Conservation (phyloP, 2,797 vertebrate species). For the Artibeus lituratus region DNA sequence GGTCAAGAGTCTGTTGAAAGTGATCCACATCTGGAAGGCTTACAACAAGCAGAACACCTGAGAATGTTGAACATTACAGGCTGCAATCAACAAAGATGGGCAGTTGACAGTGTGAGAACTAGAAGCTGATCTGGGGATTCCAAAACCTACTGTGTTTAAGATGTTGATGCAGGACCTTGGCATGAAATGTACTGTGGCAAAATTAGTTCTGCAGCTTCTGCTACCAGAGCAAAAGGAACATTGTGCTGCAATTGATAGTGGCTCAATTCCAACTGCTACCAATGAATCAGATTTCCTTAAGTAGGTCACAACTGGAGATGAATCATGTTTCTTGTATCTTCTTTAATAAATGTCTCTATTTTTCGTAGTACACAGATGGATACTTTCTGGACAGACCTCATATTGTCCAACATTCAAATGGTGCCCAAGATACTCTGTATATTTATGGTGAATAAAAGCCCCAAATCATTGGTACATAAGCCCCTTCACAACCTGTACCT, state of each 20-base stretch:
- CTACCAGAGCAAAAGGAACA: not conserved
- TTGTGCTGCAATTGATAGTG: not conserved
- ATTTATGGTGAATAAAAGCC: not conserved
- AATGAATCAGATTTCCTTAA: no score
- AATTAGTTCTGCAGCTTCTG: not conserved
- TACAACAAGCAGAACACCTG: not conserved
- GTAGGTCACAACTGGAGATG: no score
- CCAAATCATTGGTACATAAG: not conserved
- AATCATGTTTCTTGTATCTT: no score
- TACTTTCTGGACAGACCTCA: no score
- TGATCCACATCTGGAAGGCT: not conserved
- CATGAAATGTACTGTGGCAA: not conserved
- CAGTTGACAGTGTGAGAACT: not conserved
- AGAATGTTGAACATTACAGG: not conserved
- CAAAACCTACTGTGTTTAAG: not conserved
- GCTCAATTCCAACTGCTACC: no score
- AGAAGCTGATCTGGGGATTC: not conserved
- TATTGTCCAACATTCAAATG: not conserved
- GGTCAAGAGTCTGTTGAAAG: not conserved
- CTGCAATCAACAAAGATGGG: not conserved
- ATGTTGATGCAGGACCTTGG: not conserved
- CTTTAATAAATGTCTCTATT: no score
- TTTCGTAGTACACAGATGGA: no score
- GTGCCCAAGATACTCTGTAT: not conserved
- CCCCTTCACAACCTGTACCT: not conserved